Conservation (phyloP, 2,113 vertebrate genomes). For the Sitta europaea region DNA sequence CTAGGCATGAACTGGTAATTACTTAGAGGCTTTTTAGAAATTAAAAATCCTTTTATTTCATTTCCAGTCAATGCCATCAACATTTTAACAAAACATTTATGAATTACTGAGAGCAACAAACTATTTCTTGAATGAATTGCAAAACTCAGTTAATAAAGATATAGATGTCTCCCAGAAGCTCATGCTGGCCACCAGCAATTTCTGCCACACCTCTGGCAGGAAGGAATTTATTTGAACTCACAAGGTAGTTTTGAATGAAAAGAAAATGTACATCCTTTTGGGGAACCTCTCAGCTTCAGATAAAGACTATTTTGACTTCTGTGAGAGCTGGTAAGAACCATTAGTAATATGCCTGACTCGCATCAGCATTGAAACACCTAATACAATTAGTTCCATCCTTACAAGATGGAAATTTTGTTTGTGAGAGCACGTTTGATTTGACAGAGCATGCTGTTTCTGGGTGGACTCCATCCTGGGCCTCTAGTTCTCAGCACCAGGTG, state of each 20-base stretch:
- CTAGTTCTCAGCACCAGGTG: rapidly evolving
- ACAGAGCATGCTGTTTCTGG: background rate
- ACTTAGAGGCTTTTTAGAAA: background rate
- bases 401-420: background rate
- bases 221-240: background rate
- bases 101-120: background rate
- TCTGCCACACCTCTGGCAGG: background rate
- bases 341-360: background rate
- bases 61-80: background rate
- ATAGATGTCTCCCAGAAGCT: background rate
- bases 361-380: background rate
- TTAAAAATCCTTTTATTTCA: background rate
- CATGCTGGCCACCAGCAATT: background rate
- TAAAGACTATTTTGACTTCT: background rate
- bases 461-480: background rate
- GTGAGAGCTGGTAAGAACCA: background rate
- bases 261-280: background rate
- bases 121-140: background rate
- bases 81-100: background rate
- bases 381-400: background rate
- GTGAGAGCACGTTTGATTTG: background rate
- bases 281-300: background rate
- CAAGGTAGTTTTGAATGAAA: background rate
- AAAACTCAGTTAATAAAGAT: background rate
- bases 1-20: background rate